Conservation (phyloP, 2,113 vertebrate genomes). For the Serinus canaria region DNA sequence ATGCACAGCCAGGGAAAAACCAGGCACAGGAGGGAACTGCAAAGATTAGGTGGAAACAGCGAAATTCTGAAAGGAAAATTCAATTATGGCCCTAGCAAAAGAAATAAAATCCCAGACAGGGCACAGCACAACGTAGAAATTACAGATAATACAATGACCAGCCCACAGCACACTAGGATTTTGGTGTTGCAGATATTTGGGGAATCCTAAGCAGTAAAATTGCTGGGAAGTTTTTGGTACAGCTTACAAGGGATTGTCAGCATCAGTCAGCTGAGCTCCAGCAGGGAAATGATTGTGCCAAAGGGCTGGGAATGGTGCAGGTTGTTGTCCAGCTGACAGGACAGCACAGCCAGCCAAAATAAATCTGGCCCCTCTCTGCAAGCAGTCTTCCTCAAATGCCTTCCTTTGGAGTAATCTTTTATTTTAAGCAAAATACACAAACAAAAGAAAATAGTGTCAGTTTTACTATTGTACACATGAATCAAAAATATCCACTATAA, state of each 20-base stretch:
- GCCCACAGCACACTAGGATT: fast-evolving
- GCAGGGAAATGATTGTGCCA: neutral
- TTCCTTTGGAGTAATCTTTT: conserved; percentile 19
- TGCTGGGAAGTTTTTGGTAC: neutral
- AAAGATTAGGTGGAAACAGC: neutral
- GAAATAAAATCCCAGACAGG: neutral
- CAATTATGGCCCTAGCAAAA: neutral
- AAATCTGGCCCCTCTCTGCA: neutral
- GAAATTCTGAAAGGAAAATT: neutral
- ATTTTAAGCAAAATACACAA: conserved; percentile 48
- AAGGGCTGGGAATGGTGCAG: neutral
- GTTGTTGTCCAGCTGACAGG: neutral
- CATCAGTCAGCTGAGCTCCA: neutral
- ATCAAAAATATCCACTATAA: neutral
- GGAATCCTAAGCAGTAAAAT: neutral
- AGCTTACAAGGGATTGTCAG: neutral
- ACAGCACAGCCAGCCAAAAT: neutral
- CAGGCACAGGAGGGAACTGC: neutral
- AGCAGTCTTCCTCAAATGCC: conserved; percentile 26
- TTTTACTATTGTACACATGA: neutral
- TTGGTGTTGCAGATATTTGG: neutral
- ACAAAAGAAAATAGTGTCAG: conserved; percentile 1
- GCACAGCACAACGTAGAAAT: neutral
- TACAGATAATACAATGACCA: neutral
- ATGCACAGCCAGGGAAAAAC: neutral